Evolutionary conservation across 2,113 vertebrate genomes (phyloP).

Genomic region (Carlito syrichta): DNA sequence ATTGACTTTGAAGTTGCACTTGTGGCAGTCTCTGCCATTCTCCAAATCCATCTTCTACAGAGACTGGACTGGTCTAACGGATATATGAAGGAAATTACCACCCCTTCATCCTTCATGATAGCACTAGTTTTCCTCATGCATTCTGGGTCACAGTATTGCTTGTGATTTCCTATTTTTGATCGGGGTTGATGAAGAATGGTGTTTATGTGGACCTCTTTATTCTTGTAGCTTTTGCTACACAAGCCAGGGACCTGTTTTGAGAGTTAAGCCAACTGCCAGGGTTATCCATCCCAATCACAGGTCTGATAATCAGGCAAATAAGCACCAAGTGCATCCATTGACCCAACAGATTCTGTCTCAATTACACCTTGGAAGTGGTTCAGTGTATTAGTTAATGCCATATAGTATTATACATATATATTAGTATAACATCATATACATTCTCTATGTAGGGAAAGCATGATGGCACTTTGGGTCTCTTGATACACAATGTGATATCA

Average conservation of each 20-base stretch:
- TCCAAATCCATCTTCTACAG: not conserved
- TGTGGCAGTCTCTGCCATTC: too few relatives aligned
- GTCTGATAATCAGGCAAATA: not conserved
- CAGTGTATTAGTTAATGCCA: too few relatives aligned
- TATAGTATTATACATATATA: too few relatives aligned
- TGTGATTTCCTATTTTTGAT: not conserved
- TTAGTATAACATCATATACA: rapidly evolving
- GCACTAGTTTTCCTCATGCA: not conserved
- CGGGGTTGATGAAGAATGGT: not conserved
- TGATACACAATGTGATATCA: not conserved
- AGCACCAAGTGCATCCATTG: too few relatives aligned
- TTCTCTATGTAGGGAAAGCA: not conserved
- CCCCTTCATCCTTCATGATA: not conserved
- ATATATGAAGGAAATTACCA: too few relatives aligned
- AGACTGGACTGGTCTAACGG: not conserved
- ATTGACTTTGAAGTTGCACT: not conserved
- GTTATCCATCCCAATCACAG: not conserved
- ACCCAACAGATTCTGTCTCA: not conserved
- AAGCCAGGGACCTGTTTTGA: not conserved
- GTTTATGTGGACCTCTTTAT: not conserved
- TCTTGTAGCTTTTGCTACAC: not conserved
- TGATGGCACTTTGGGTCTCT: not conserved
- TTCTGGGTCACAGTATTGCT: rapidly evolving
- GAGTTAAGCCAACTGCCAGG: too few relatives aligned
- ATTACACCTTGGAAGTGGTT: not conserved